Percentiles rank a stretch among this genome's conserved stretches.
Evolutionary conservation across 1,140 invertebrate species (phyloP).

Genomic region (Drosophila orena): DNA sequence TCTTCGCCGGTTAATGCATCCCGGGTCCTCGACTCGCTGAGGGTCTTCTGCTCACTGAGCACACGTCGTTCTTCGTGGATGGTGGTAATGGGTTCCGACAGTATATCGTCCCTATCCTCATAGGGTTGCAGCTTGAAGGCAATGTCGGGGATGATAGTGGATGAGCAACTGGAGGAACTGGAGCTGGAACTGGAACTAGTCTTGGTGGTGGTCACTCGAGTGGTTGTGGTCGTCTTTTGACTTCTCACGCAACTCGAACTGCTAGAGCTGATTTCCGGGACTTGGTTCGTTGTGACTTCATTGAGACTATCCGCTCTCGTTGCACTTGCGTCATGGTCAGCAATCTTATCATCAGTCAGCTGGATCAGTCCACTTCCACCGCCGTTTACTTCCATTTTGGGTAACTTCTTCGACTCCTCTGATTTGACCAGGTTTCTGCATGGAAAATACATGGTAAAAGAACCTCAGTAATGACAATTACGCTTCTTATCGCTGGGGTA

Average conservation of each 20-base stretch:
- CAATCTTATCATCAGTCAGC: slow-evolving; percentile 66
- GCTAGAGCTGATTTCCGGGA: slow-evolving; percentile 28
- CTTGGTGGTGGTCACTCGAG: slow-evolving; percentile 61
- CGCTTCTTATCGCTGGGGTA: slow-evolving; percentile 49
- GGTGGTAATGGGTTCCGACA: slow-evolving; percentile 41
- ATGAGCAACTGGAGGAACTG: slow-evolving; percentile 47
- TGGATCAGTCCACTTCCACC: slow-evolving; percentile 22
- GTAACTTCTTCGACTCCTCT: slow-evolving; percentile 68
- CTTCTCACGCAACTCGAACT: slow-evolving; percentile 34
- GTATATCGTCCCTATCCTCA: slow-evolving; percentile 35
- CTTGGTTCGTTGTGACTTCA: slow-evolving; percentile 35
- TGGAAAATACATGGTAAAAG: slow-evolving; percentile 17
- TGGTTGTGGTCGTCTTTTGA: slow-evolving; percentile 60
- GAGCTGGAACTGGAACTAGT: slow-evolving; percentile 51
- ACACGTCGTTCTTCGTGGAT: slow-evolving; percentile 72
- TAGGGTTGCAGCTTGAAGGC: slow-evolving; percentile 77
- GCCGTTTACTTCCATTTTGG: slow-evolving; percentile 62
- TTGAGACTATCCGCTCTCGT: slow-evolving; percentile 10
- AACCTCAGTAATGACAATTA: slow-evolving; percentile 65
- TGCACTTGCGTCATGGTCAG: slow-evolving; percentile 45
- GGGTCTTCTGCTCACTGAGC: slow-evolving; percentile 67
- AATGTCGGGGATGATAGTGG: slow-evolving; percentile 39
- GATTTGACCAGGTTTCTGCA: slow-evolving; percentile 66
- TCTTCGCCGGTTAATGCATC: slow-evolving; percentile 71
- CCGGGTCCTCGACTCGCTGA: slow-evolving; percentile 65